Percentiles rank a stretch among this genome's conserved stretches.
Conservation (phyloP, 2,797 vertebrate genomes). For the Triplophysa bombifrons region DNA sequence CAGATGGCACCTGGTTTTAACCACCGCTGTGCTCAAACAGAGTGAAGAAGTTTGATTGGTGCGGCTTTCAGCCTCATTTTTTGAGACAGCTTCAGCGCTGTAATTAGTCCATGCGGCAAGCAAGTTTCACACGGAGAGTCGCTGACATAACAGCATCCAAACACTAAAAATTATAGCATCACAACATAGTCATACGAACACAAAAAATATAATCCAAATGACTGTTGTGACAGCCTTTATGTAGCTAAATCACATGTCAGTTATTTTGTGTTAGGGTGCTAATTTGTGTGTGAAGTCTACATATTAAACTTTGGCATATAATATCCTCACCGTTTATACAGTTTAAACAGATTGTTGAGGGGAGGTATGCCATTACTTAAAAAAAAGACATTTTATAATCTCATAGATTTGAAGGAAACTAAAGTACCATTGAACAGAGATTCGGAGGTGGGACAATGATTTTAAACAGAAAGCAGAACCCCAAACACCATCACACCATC, state of each 20-base stretch:
- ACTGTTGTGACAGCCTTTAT: conserved; percentile 30
- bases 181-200: conserved; percentile 23
- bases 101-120: conserved; percentile 61
- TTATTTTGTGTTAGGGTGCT: neutral
- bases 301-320: neutral
- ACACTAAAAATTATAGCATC: conserved; percentile 34
- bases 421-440: too few species aligned
- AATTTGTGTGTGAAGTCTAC: neutral
- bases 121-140: conserved; percentile 34
- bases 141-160: conserved; percentile 5
- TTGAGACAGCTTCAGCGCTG: conserved; percentile 56
- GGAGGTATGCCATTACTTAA: neutral
- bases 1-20: conserved; percentile 33
- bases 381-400: neutral
- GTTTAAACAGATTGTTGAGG: neutral
- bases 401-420: too few species aligned
- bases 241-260: neutral
- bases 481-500: too few species aligned
- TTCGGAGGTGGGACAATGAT: too few species aligned
- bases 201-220: conserved; percentile 14
- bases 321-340: neutral
- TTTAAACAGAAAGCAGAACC: neutral
- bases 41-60: conserved; percentile 33
- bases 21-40: conserved; percentile 24
- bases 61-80: conserved; percentile 61